A percentile compares a stretch with the other conserved stretches of the same genome.
These are phyloP conservation scores for Pomatorhinus ruficollis DNA, from an alignment of 2,113 vertebrate species.

Conservation along the genomic window DNA sequence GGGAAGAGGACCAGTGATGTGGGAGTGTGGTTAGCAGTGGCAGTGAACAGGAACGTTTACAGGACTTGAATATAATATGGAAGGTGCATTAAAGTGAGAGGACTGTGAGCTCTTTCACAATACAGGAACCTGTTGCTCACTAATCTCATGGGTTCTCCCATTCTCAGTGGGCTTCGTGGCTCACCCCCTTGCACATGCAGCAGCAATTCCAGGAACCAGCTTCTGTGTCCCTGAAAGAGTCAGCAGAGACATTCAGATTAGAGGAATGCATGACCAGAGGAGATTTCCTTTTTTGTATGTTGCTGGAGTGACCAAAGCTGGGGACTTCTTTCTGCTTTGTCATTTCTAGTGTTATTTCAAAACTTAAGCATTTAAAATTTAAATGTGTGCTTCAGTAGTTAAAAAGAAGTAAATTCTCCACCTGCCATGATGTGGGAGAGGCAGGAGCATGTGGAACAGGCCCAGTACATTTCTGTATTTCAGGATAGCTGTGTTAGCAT, in stretches of 20 bases:
- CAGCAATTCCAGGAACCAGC: background rate
- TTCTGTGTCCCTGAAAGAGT: background rate
- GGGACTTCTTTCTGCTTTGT: background rate
- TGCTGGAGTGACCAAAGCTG: background rate
- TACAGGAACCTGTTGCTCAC: background rate
- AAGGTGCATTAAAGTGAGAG: fast-evolving
- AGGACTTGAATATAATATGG: background rate
- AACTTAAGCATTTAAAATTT: background rate
- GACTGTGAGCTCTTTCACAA: fast-evolving
- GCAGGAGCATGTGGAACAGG: background rate
- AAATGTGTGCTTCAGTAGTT: background rate
- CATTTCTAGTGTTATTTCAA: background rate
- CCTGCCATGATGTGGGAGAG: background rate
- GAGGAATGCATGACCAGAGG: background rate
- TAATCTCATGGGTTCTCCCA: background rate
- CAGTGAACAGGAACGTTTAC: background rate
- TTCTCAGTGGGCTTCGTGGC: fast-evolving
- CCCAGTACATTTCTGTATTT: background rate
- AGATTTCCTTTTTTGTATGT: background rate
- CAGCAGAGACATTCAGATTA: background rate
- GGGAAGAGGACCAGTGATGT: background rate
- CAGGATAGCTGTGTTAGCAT: background rate
- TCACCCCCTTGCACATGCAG: background rate
- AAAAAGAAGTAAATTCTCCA: background rate
- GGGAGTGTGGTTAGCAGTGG: background rate